Evolutionary conservation across 1,140 invertebrate species (phyloP).

Genomic region (Maconellicoccus hirsutus): DNA sequence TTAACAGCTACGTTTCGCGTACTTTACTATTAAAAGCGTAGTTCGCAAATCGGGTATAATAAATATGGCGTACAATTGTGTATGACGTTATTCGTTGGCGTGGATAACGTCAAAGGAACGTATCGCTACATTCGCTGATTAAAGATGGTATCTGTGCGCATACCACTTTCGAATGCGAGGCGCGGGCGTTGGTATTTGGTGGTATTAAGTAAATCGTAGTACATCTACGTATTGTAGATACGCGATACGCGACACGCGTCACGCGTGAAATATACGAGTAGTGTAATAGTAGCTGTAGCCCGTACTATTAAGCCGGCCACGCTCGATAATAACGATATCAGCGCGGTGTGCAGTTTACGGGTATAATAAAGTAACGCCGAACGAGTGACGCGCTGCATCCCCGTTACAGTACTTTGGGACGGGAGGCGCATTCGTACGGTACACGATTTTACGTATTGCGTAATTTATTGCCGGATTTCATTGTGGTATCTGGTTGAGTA

Average conservation of each 20-base stretch:
- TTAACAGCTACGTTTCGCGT: background rate
- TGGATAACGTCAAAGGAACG: background rate
- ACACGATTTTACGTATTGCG: background rate
- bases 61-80: background rate
- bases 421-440: too few relatives aligned
- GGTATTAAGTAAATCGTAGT: too few relatives aligned
- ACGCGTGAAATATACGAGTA: too few relatives aligned
- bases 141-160: too few relatives aligned
- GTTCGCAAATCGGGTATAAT: constrained; percentile 6
- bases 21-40: background rate
- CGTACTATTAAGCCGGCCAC: constrained; percentile 15
- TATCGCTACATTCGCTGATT: too few relatives aligned
- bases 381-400: too few relatives aligned
- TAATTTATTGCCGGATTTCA: background rate
- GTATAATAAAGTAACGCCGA: background rate
- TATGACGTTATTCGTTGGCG: background rate
- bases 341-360: constrained; percentile 1
- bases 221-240: too few relatives aligned
- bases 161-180: too few relatives aligned
- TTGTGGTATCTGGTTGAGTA: background rate
- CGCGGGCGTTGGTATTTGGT: too few relatives aligned
- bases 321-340: background rate
- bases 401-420: too few relatives aligned
- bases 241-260: too few relatives aligned
- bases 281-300: too few relatives aligned